Evolutionary conservation across 2,113 vertebrate genomes (phyloP).

Genomic region (Ctenomys sociabilis): DNA sequence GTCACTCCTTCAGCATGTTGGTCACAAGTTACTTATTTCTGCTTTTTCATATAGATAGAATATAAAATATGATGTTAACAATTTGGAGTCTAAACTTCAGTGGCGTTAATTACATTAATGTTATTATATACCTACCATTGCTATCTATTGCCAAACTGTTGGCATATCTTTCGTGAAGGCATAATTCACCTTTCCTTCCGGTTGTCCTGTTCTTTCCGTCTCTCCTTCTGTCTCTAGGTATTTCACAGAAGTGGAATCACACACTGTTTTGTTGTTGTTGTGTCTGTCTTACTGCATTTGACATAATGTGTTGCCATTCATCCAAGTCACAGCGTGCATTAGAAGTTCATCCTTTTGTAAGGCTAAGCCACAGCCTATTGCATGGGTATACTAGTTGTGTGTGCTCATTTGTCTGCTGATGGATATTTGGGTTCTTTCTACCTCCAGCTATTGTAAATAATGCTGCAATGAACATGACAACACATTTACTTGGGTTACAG

Average conservation of each 20-base stretch:
- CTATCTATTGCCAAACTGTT: not conserved
- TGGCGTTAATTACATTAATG: not conserved
- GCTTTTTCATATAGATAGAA: not conserved
- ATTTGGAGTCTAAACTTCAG: not conserved
- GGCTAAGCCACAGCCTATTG: not conserved
- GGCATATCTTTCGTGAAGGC: too few relatives aligned
- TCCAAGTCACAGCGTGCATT: not conserved
- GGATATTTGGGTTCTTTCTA: not conserved
- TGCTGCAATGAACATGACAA: not conserved
- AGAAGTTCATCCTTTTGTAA: not conserved
- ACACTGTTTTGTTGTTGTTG: not conserved
- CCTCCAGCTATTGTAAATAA: not conserved
- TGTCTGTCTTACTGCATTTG: not conserved
- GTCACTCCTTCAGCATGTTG: not conserved
- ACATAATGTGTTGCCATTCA: not conserved
- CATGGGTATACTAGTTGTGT: not conserved
- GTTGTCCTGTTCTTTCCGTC: not conserved
- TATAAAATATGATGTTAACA: not conserved
- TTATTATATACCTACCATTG: not conserved
- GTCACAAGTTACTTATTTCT: not conserved
- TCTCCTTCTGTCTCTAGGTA: not conserved
- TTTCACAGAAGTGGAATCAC: not conserved
- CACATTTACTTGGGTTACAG: not conserved
- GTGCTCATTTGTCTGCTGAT: not conserved
- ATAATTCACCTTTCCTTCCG: not conserved